These are phyloP conservation scores for Phyto melanocephala DNA, from an alignment of 2,888 invertebrate species.

Conservation along the genomic window DNA sequence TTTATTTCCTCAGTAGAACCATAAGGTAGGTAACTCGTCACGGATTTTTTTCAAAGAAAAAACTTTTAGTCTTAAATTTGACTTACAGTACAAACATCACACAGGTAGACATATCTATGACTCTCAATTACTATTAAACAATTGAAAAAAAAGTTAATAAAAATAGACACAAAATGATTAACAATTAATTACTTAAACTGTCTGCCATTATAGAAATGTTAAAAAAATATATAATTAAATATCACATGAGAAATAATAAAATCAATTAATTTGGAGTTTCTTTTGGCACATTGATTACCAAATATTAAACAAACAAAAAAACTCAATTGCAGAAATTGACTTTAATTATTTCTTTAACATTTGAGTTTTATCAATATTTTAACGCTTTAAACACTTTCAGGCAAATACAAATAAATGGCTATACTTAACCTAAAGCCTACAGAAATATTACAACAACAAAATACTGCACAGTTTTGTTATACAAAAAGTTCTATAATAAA, in stretches of 20 bases:
- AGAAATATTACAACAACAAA: slow-evolving; percentile 37
- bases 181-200: neutral
- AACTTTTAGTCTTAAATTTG: too few species aligned
- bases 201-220: too few species aligned
- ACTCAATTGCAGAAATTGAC: slow-evolving; percentile 29
- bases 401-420: slow-evolving; percentile 38
- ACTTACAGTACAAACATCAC: too few species aligned
- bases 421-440: slow-evolving; percentile 58
- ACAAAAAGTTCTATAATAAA: slow-evolving; percentile 22
- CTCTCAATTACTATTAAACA: too few species aligned
- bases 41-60: too few species aligned
- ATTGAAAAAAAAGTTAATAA: too few species aligned
- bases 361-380: slow-evolving; percentile 44
- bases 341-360: slow-evolving; percentile 40
- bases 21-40: too few species aligned
- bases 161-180: neutral
- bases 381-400: slow-evolving; percentile 38
- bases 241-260: neutral
- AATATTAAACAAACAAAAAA: slow-evolving; percentile 37
- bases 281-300: slow-evolving; percentile 19
- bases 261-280: neutral
- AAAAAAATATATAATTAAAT: too few species aligned
- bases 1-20: too few species aligned
- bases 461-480: neutral
- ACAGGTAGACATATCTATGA: too few species aligned